A percentile compares a stretch with the other conserved stretches of the same genome.
These are phyloP conservation scores for Pipra filicauda DNA, from an alignment of 2,113 vertebrate genomes.

Conservation along the genomic window DNA sequence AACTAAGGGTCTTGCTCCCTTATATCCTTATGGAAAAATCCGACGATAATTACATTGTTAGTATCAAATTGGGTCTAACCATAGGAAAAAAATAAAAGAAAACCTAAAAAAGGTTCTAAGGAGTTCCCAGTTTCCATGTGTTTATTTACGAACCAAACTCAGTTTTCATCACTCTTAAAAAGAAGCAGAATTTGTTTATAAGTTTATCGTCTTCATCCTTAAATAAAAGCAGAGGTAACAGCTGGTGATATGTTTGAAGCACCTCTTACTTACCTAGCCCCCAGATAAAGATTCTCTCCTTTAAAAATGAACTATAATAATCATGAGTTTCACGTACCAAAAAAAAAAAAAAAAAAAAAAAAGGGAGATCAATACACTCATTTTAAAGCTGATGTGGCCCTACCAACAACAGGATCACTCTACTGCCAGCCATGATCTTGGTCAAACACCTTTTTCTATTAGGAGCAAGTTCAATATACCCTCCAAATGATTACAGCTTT, in stretches of 20 bases:
- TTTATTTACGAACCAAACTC: not conserved
- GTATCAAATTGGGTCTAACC: not conserved
- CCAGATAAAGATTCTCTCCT: not conserved
- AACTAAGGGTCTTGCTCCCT: not conserved
- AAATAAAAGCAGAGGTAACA: not conserved
- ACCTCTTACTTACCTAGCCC: not conserved
- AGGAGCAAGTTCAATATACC: not conserved
- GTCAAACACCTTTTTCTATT: conserved; percentile 38
- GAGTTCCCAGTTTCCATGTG: not conserved
- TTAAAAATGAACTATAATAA: conserved; percentile 2
- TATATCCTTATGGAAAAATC: not conserved
- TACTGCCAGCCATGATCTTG: conserved; percentile 20
- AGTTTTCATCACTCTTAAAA: not conserved
- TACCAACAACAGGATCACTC: not conserved
- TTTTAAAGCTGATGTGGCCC: conserved; percentile 31
- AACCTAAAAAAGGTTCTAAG: not conserved
- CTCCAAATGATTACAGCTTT: not conserved
- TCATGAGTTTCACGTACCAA: not conserved
- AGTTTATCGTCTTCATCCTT: not conserved
- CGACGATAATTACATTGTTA: not conserved
- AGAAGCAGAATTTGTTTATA: not conserved
- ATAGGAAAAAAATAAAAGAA: not conserved
- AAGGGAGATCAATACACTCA: conserved; percentile 21
- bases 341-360: not conserved
- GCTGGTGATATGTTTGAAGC: not conserved